Evolutionary conservation across 1,140 invertebrate species (phyloP).

Genomic region (Brachionus calyciflorus): DNA sequence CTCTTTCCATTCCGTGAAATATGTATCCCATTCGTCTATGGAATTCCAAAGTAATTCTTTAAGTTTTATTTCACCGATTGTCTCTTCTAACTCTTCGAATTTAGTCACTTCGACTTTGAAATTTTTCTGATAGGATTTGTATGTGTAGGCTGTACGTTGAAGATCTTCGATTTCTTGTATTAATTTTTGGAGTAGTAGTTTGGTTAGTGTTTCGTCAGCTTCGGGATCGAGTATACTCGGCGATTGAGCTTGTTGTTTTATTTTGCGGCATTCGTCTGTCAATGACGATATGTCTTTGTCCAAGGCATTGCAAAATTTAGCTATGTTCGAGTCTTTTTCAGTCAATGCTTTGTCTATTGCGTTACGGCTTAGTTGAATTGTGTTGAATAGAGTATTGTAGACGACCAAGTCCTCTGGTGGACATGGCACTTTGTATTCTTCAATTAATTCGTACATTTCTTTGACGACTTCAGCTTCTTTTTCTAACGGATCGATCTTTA

Average conservation of each 20-base stretch:
- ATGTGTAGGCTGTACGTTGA: conserved; percentile 68
- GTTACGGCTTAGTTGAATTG: conserved; percentile 59
- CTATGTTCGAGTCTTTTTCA: conserved; percentile 60
- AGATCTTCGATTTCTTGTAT: conserved; percentile 66
- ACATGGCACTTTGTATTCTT: conserved; percentile 68
- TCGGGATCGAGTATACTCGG: conserved; percentile 70
- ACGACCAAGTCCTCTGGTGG: conserved; percentile 67
- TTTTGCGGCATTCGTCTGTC: conserved; percentile 59
- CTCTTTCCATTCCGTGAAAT: conserved; percentile 66
- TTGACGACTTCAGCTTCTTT: conserved; percentile 68
- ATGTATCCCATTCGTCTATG: conserved; percentile 69
- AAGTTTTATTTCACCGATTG: conserved; percentile 72
- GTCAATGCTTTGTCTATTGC: conserved; percentile 60
- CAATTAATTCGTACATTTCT: conserved; percentile 71
- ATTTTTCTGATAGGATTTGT: conserved; percentile 61
- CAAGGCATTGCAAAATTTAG: conserved; percentile 58
- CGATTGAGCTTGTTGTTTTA: conserved; percentile 62
- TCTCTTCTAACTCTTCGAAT: conserved; percentile 74
- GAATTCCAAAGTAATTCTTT: conserved; percentile 75
- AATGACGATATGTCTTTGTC: conserved; percentile 61
- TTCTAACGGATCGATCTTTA: conserved; percentile 64
- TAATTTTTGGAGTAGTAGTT: conserved; percentile 66
- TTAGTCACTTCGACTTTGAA: conserved; percentile 72
- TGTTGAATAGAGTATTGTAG: conserved; percentile 62
- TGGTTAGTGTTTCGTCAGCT: conserved; percentile 68